Evolutionary conservation across 2,113 vertebrate species (phyloP).

Genomic region (Cynocephalus volans): DNA sequence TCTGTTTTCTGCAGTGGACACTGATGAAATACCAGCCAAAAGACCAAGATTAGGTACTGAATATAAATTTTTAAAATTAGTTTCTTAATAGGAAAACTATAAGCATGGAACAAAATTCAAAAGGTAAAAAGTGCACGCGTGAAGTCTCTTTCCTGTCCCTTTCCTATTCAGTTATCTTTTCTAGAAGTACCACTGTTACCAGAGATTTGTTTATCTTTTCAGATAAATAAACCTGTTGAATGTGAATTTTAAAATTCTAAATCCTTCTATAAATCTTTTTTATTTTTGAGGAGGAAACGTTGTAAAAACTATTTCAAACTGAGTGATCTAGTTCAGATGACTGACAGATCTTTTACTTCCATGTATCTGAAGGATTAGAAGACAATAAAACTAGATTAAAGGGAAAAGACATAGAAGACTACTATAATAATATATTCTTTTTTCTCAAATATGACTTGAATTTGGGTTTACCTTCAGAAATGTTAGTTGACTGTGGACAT

Average conservation of each 20-base stretch:
- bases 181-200: background rate
- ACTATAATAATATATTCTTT: background rate
- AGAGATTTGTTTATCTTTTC: background rate
- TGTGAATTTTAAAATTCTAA: constrained; percentile 39
- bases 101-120: constrained; percentile 62
- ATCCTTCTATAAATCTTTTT: background rate
- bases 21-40: constrained; percentile 83
- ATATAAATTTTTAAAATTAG: constrained; percentile 52
- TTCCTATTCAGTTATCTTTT: constrained; percentile 19
- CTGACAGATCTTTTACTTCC: constrained; percentile 49
- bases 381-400: constrained; percentile 61
- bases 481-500: background rate
- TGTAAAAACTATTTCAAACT: constrained; percentile 19
- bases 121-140: constrained; percentile 45
- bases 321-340: constrained; percentile 19
- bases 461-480: constrained; percentile 46
- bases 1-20: constrained; percentile 70
- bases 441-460: constrained; percentile 15
- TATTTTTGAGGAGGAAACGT: constrained; percentile 9
- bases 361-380: constrained; percentile 35
- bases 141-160: constrained; percentile 62
- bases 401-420: background rate
- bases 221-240: constrained; percentile 22
- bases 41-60: constrained; percentile 86
- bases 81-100: constrained; percentile 62